Percentiles rank a stretch among this genome's conserved stretches.
Evolutionary conservation across 2,797 vertebrate genomes (phyloP).

Genomic region (Orestias chungarensis): DNA sequence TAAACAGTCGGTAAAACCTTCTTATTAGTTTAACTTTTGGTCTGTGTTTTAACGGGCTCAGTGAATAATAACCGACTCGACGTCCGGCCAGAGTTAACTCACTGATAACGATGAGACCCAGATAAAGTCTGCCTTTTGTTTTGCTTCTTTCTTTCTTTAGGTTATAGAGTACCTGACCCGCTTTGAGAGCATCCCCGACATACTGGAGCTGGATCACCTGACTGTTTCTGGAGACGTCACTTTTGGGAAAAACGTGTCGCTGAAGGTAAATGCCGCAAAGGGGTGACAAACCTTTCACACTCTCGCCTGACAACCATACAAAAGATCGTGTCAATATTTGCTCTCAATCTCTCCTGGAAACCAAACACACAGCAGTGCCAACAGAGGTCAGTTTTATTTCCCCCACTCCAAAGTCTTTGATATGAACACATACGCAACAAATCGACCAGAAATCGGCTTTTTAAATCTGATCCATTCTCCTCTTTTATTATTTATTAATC

Average conservation of each 20-base stretch:
- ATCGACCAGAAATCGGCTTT: too few species aligned
- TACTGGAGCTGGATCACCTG: conserved; percentile 98
- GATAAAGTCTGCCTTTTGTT: neutral
- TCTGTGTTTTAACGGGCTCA: too few species aligned
- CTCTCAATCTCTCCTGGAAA: too few species aligned
- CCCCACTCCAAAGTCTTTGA: neutral
- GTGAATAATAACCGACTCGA: neutral
- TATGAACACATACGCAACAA: too few species aligned
- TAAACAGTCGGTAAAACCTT: too few species aligned
- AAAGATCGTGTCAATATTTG: neutral
- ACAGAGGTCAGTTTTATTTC: neutral
- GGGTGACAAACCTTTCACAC: neutral
- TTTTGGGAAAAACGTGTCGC: conserved; percentile 94
- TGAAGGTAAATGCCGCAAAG: conserved; percentile 83
- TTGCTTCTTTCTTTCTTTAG: conserved; percentile 60
- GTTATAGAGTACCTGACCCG: conserved; percentile 95
- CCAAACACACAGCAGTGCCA: too few species aligned
- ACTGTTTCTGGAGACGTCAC: conserved; percentile 98
- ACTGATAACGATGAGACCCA: neutral
- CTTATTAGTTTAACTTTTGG: too few species aligned
- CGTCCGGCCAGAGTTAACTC: neutral
- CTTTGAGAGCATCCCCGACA: conserved; percentile 98
- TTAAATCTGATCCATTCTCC: too few species aligned
- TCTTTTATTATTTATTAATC: too few species aligned
- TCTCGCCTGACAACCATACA: neutral